Evolutionary conservation across 2,888 invertebrate genomes (phyloP).

Genomic region (Aleiodes leptofemur): DNA sequence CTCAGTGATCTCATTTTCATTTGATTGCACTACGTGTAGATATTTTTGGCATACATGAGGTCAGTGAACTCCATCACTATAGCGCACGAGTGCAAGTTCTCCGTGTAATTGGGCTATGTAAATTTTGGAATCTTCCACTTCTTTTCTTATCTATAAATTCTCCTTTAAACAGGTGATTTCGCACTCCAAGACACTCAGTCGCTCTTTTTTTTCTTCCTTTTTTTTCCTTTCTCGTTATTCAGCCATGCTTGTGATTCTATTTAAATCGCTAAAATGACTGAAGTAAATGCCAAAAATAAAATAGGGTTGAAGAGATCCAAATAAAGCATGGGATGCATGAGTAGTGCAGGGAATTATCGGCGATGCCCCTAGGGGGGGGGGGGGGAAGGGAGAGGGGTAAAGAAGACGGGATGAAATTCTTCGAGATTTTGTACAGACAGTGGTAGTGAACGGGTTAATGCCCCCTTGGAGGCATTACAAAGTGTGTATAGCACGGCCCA

Average conservation of each 20-base stretch:
- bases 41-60: conserved; percentile 60
- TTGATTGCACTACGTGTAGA: conserved; percentile 70
- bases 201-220: background rate
- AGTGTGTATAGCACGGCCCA: conserved; percentile 50
- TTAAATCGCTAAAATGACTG: background rate
- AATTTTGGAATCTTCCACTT: background rate
- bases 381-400: conserved; percentile 22
- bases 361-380: conserved; percentile 46
- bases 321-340: conserved; percentile 47
- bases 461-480: conserved; percentile 65
- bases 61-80: conserved; percentile 71
- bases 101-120: conserved; percentile 71
- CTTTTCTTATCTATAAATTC: conserved; percentile 15
- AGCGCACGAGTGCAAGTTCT: conserved; percentile 58
- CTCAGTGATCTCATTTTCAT: conserved; percentile 75
- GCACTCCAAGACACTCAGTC: no score
- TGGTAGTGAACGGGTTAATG: conserved; percentile 68
- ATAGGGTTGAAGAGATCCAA: conserved; percentile 25
- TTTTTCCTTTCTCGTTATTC: background rate
- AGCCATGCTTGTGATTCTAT: no score
- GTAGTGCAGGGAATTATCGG: conserved; percentile 54
- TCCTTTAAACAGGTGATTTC: background rate
- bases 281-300: conserved; percentile 14
- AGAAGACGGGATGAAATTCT: conserved; percentile 15
- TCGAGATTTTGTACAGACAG: conserved; percentile 9